Evolutionary conservation across 2,888 invertebrate species (phyloP).

Genomic region (Creontiades dilutus): DNA sequence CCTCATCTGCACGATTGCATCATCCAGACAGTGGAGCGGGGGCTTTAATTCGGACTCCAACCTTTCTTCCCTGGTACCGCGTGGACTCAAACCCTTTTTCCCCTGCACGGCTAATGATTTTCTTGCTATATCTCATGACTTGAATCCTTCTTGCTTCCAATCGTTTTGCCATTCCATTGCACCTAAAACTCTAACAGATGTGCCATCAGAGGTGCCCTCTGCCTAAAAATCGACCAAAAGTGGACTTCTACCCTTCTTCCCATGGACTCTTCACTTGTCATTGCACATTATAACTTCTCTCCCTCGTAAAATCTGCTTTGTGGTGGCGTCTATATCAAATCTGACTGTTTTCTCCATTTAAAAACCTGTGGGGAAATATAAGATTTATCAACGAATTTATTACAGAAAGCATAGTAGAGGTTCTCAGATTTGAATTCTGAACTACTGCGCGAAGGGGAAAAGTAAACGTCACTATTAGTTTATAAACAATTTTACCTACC

Average conservation of each 20-base stretch:
- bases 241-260: background rate
- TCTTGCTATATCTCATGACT: background rate
- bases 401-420: too few relatives aligned
- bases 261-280: background rate
- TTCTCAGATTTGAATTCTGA: too few relatives aligned
- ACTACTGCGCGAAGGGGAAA: too few relatives aligned
- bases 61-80: background rate
- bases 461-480: too few relatives aligned
- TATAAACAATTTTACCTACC: too few relatives aligned
- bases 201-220: too few relatives aligned
- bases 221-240: background rate
- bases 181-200: background rate
- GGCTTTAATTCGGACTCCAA: slow-evolving; percentile 1
- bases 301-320: too few relatives aligned
- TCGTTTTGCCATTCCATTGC: background rate
- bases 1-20: slow-evolving; percentile 66
- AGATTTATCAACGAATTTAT: too few relatives aligned
- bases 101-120: background rate
- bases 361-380: too few relatives aligned
- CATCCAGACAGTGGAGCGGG: slow-evolving; percentile 53
- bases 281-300: too few relatives aligned
- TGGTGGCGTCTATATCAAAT: too few relatives aligned
- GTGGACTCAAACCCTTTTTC: slow-evolving; percentile 1
- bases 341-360: too few relatives aligned
- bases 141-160: background rate